Base-by-base conservation (phyloP, 2,113 vertebrate species). In the Seriola dumerili region DNA sequence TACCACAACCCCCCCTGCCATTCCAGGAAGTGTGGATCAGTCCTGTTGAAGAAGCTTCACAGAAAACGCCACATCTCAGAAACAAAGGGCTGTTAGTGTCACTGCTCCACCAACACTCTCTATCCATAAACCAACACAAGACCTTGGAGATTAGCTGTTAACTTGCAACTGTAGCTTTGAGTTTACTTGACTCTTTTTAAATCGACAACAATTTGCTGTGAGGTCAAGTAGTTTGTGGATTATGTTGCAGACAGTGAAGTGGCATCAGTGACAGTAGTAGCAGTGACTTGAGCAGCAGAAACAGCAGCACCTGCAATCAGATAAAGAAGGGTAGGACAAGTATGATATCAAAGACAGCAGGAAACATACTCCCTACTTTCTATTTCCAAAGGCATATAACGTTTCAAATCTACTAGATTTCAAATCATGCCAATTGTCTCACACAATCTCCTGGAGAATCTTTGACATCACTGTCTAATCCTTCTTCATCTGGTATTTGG, bases 21-120 rank as follows among this genome's bases (percentile, higher is more conserved):
- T 89, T 90, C 86, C 88, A 90, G 90, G 87, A 92, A 91, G 87
- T 62, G 72, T 74, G 77, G 88, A 87, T 82, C 55, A 79, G 81
- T 88, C 92, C 94, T 88, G 81, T 85, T 71, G 76, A 85, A 68
- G 74, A 86, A 78, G 77, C 75, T 75, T 86, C 78, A 76, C n/a
- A 87, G 85, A 90, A 78, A 85, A 86, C 73, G 76, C 77, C 78
- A 74, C 68, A 81, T 69, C 72, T 86, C 72, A 72, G 79, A 90
- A 83, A 90, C n/a, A 82, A 80, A 67, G 78, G 50, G 25, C 74
- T 81, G 90, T 92, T 84, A 36, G 62, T 68, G 84, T 84, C 80
- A 87, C 90, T 81, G 70, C 58, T 80, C 87, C 81, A 77, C 67
- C 83, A 78, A 59, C 76, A 76, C 72, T 4, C 34, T 66, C 34